phyloP scores from a whole-genome alignment of 2,797 vertebrate species.

The Trichosurus vulpecula region DNA sequence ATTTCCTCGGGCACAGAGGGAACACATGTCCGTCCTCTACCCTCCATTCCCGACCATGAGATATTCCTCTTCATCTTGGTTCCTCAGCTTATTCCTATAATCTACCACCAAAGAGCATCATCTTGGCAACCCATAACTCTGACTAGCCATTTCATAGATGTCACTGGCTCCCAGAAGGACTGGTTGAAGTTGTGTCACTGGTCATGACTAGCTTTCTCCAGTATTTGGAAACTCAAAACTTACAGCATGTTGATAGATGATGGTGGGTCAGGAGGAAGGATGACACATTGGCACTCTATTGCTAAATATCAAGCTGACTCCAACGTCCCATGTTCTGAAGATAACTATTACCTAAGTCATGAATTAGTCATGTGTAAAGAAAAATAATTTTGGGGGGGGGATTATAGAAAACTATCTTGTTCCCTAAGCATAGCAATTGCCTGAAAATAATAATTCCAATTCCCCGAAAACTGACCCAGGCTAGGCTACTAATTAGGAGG shows the following conservation, averaged over 20 bases:
- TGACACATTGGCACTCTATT: conserved; percentile 56
- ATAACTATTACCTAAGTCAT: conserved; percentile 65
- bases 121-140: no score
- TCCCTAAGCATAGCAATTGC: conserved; percentile 66
- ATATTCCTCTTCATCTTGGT: neutral
- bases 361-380: conserved; percentile 70
- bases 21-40: neutral
- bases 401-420: conserved; percentile 32
- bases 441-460: conserved; percentile 57
- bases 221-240: conserved; percentile 47
- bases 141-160: neutral
- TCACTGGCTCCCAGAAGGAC: neutral
- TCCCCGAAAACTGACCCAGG: conserved; percentile 52
- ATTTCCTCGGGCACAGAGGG: conserved; percentile 13
- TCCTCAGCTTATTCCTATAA: neutral
- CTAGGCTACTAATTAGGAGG: conserved; percentile 9
- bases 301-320: conserved; percentile 27
- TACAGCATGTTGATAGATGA: conserved; percentile 52
- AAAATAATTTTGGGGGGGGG: conserved; percentile 23
- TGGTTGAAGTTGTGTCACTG: neutral
- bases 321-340: conserved; percentile 23
- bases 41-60: neutral
- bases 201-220: neutral
- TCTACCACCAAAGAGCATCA: neutral
- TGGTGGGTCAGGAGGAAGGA: conserved; percentile 37